Base-by-base conservation (phyloP, 1,140 invertebrate species). In the Trichonephila clavipes region DNA sequence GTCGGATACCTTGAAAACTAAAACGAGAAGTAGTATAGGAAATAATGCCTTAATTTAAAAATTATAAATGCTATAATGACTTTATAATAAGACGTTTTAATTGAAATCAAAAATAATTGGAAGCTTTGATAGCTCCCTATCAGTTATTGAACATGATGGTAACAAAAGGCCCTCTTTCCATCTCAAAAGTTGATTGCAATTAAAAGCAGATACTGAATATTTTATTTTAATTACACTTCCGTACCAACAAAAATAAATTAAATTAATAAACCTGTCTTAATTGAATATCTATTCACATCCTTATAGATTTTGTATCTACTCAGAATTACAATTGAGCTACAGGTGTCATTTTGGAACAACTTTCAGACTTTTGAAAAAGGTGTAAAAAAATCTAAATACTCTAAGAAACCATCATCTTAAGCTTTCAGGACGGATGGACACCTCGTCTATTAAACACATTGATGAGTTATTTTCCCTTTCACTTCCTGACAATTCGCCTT, bases 401-500 rank as follows among this genome's bases (percentile, higher is more conserved):
- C 28, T 19, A 14, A 1, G 72, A 77, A 77, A 40, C 14, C 34
- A 77, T 77, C 72, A 34, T 16, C 28, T 77, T 77, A 77, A 77
- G 72, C 28, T 40, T 77, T 77, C 28, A 34, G 28, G 72, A 40
- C 14, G 34, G 72, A 77, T 77, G 4, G 72, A 77, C 72, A 77
- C 72, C 72, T 40, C 72, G 34, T 77, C 72, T 77, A 77, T 77
- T 77, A 77, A 40, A 77, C 1, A 16, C 72, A 51, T 28, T n/a
- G 34, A 88, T 64, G 64, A 51, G 51, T 64, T 72, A 88, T 88
- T 90, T 72, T 92, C 16, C 34, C 61, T 85, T 92, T 85, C 82
- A 92, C n/a, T 85, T 62, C 24, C 44, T 40, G n/a, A 77, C 90
- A 92, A 85, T 83, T 92, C 85, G 28, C 40, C 81, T 19, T 92